These are phyloP conservation scores for Paradisaea rubra DNA, from an alignment of 2,113 vertebrate genomes.

Conservation along the genomic window DNA sequence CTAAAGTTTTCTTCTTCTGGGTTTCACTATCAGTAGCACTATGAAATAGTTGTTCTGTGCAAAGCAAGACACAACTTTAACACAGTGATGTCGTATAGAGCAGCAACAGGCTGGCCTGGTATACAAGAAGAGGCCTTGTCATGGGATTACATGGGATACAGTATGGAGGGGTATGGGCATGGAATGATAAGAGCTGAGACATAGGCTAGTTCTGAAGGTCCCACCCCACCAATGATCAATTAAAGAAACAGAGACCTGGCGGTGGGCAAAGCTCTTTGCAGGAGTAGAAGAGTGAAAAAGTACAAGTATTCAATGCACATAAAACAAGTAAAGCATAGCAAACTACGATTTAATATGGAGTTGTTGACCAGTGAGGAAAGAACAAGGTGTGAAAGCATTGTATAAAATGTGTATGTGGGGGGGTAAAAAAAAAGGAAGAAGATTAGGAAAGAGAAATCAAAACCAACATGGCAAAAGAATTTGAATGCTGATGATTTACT, in stretches of 20 bases:
- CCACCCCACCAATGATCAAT: background rate
- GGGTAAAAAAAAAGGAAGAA: background rate
- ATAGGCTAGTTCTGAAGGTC: background rate
- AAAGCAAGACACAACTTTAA: background rate
- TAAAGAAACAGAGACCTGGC: background rate
- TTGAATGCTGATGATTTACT: background rate
- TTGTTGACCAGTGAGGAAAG: background rate
- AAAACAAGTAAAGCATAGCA: background rate
- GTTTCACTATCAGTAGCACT: background rate
- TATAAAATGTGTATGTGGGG: background rate
- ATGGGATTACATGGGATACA: background rate
- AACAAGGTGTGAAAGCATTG: background rate
- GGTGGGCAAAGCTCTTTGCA: background rate
- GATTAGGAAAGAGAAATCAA: background rate
- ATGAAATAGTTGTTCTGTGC: background rate
- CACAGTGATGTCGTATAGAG: rapidly evolving
- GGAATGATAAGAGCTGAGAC: background rate
- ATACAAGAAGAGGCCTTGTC: background rate
- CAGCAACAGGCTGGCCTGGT: background rate
- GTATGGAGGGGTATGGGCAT: background rate
- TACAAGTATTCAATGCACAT: background rate
- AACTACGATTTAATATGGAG: background rate
- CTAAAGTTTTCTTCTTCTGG: background rate
- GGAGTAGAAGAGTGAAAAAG: background rate
- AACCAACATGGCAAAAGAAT: background rate